phyloP scores from a whole-genome alignment of 2,888 invertebrate species.

The Melanophora roralis region DNA sequence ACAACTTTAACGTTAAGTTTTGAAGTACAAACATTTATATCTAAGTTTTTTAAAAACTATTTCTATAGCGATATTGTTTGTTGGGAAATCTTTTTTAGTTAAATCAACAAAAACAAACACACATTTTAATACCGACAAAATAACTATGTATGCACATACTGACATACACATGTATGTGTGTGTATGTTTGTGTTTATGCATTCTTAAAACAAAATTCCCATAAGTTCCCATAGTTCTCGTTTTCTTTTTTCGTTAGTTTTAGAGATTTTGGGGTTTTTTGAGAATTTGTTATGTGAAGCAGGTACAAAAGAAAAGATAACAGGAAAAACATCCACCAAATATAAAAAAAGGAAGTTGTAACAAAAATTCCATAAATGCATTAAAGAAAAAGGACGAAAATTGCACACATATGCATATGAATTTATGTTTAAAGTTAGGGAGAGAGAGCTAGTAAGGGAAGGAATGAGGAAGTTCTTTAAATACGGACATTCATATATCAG shows the following conservation, averaged over 20 bases:
- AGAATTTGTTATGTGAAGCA: constrained; percentile 32
- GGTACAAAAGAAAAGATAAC: constrained; percentile 28
- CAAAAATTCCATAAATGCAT: constrained; percentile 36
- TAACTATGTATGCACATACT: too few relatives aligned
- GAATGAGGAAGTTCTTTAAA: constrained; percentile 14
- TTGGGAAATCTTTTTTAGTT: too few relatives aligned
- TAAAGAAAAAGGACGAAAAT: neutral
- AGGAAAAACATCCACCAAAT: constrained; percentile 8
- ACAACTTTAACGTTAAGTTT: too few relatives aligned
- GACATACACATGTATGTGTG: too few relatives aligned
- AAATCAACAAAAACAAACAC: constrained; percentile 11
- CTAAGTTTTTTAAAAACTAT: too few relatives aligned
- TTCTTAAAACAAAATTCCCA: constrained; percentile 50
- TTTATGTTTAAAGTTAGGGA: too few relatives aligned
- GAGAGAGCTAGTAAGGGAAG: neutral
- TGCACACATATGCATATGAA: neutral
- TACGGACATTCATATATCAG: constrained; percentile 38
- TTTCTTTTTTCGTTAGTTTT: neutral
- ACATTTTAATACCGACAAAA: too few relatives aligned
- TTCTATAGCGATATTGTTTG: too few relatives aligned
- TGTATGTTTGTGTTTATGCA: constrained; percentile 1
- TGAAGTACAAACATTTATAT: too few relatives aligned
- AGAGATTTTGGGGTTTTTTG: constrained; percentile 20
- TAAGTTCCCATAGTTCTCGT: constrained; percentile 45
- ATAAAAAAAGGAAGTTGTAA: constrained; percentile 49